Percentiles rank a stretch among this genome's conserved stretches.
Evolutionary conservation across 2,113 vertebrate species (phyloP).

Genomic region (Pedionomus torquatus): DNA sequence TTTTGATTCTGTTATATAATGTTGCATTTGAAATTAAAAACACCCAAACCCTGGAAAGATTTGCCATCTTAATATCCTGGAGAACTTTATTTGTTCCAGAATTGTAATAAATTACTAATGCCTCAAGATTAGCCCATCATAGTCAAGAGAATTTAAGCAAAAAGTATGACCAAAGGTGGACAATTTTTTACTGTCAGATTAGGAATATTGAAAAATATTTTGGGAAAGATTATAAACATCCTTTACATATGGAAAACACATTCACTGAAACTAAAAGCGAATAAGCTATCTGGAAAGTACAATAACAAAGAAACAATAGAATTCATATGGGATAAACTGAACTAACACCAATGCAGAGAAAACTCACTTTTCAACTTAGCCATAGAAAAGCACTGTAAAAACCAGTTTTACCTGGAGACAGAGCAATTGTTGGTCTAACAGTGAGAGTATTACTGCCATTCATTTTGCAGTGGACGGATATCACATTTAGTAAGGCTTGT

Average conservation of each 20-base stretch:
- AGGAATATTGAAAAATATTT: background rate
- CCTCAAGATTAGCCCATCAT: background rate
- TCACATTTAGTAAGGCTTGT: constrained; percentile 90
- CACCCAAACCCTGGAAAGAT: background rate
- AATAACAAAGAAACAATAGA: background rate
- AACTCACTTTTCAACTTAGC: background rate
- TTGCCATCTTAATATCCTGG: background rate
- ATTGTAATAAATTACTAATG: background rate
- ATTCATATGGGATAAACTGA: background rate
- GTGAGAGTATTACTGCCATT: constrained; percentile 86
- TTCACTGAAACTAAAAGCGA: background rate
- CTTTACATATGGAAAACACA: background rate
- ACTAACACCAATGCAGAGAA: background rate
- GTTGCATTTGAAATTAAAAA: background rate
- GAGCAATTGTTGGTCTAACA: constrained; percentile 86
- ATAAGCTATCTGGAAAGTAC: background rate
- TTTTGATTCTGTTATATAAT: background rate
- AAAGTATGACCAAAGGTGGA: background rate
- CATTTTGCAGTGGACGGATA: constrained; percentile 89
- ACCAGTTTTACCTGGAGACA: constrained; percentile 89
- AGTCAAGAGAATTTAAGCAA: background rate
- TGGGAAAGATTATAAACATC: background rate
- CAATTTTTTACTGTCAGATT: background rate
- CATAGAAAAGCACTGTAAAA: background rate
- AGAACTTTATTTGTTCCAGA: background rate